Evolutionary conservation across 2,797 vertebrate species (phyloP), one percentile per base, ranked within the genome.

Genomic region (Enteromius mattozi): DNA sequence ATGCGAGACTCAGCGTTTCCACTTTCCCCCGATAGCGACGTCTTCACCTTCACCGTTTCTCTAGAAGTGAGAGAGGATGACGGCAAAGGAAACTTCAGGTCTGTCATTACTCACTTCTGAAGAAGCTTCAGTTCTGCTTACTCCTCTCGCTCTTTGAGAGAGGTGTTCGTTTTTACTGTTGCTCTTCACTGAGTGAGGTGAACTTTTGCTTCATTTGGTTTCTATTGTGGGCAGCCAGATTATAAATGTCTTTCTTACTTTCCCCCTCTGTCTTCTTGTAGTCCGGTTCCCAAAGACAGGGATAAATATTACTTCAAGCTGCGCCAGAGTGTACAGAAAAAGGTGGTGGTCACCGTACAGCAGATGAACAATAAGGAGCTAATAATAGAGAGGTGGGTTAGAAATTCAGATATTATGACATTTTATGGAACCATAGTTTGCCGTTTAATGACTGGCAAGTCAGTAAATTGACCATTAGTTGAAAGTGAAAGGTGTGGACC

Each of bases 281-380:
- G 98, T 88, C 94, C 97, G 10, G 98, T 99, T 80, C 98, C 98
- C 10, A 99, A 99, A 91, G 98, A 99, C 86, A 95, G 98, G 94
- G 98, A 99, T 51, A 99, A 99, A 92, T 95, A 97, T 83, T 99
- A 97, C 93, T 99, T 99, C 92, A 99, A 99, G 90, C 94, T 99
- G 83, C 96, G 97, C 17, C 98, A 99, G 91, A 94, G 96, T 69
- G 90, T 99, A 86, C 97, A 98, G 92, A 99, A 99, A 94, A 99
- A 99, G 89, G 94, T 99, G 70, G 93, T 97, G 80, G 96, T 99
- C 88, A 97, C 96, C 19, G 96, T 99, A 80, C 97, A 99, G 85
- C 98, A 99, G 80, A 94, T 97, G 88, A 96, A 96, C 5, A 99
- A 99, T 93, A 97, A 96, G 89, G 97, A 99, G 87, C 92, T 99